Conservation (phyloP, 1,140 invertebrate species). For the Drosophila cardini region DNA sequence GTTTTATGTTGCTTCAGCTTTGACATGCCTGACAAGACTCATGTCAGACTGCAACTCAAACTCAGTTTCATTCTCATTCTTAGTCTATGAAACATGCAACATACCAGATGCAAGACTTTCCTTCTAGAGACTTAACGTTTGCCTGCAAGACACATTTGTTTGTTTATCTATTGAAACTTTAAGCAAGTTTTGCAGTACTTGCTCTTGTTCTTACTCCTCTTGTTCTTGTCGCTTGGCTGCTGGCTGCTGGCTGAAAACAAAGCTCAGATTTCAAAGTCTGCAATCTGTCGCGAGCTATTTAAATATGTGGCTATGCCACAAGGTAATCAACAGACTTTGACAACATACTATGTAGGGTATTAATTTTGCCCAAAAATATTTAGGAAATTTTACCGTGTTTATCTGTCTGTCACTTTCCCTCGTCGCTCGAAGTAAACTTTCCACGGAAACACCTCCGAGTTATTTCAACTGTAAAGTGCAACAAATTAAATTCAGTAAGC, state of each 20-base stretch:
- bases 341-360: not conserved
- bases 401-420: not conserved
- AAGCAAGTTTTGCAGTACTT: conserved; percentile 70
- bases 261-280: conserved; percentile 12
- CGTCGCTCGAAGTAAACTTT: conserved; percentile 42
- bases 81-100: conserved; percentile 15
- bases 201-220: not conserved
- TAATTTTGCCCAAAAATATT: conserved; percentile 20
- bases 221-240: not conserved
- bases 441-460: conserved; percentile 55
- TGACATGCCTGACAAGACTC: conserved; percentile 75
- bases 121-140: conserved; percentile 2
- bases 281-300: conserved; percentile 43
- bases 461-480: conserved; percentile 79
- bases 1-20: conserved; percentile 57
- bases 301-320: conserved; percentile 40
- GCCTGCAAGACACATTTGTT: conserved; percentile 68
- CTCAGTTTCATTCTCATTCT: conserved; percentile 27
- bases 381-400: conserved; percentile 1
- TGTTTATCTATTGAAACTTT: conserved; percentile 80
- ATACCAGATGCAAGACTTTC: conserved; percentile 11
- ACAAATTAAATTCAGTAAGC: conserved; percentile 77
- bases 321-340: conserved; percentile 13
- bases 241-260: conserved; percentile 23
- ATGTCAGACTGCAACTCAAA: conserved; percentile 60